Conservation (phyloP, 2,797 vertebrate genomes). For the Sibirionetta formosa region DNA sequence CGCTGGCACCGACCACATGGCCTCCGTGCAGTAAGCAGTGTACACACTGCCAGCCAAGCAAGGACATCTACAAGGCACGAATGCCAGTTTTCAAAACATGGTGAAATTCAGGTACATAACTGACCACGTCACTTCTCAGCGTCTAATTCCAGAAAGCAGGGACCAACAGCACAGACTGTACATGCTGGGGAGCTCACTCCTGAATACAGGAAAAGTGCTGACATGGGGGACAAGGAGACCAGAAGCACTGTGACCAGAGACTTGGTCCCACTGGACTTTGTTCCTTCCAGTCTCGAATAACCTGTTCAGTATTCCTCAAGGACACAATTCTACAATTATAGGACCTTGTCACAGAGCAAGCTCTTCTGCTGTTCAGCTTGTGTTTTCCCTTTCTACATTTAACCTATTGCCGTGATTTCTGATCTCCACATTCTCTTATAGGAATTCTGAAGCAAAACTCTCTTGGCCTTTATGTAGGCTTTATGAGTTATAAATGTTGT, state of each 20-base stretch:
- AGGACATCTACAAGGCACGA: too few relatives aligned
- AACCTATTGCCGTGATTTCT: background rate
- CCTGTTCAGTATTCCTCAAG: background rate
- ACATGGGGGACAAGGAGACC: background rate
- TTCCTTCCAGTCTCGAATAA: background rate
- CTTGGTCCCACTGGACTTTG: background rate
- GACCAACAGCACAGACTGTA: too few relatives aligned
- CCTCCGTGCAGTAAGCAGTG: background rate
- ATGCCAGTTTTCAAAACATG: too few relatives aligned
- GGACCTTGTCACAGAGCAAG: background rate
- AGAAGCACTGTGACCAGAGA: background rate
- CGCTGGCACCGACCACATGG: rapidly evolving
- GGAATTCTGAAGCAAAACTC: background rate
- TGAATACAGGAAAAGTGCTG: too few relatives aligned
- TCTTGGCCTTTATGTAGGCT: background rate
- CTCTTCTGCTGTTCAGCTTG: background rate
- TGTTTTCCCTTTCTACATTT: background rate
- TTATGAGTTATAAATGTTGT: background rate
- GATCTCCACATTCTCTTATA: rapidly evolving
- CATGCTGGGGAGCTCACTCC: too few relatives aligned
- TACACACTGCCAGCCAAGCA: background rate
- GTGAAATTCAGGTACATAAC: too few relatives aligned
- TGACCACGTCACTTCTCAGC: too few relatives aligned
- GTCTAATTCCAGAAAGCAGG: too few relatives aligned
- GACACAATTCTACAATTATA: background rate